Evolutionary conservation across 2,113 vertebrate genomes (phyloP).

Genomic region (Anhinga anhinga): DNA sequence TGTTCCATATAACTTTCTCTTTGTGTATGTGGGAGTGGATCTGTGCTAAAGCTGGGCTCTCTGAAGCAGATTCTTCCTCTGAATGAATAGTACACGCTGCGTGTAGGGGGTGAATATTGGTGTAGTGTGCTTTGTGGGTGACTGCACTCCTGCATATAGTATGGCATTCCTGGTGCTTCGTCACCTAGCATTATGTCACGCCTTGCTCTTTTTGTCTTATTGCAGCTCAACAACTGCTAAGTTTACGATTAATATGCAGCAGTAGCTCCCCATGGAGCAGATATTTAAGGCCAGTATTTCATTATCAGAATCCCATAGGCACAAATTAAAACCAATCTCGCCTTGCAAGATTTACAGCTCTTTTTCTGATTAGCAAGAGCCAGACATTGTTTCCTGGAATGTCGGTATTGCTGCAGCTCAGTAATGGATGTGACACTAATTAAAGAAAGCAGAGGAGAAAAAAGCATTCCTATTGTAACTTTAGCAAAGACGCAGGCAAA

Average conservation of each 20-base stretch:
- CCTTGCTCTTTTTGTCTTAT: not conserved
- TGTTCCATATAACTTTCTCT: not conserved
- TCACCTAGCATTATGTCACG: not conserved
- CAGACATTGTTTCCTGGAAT: not conserved
- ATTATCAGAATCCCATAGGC: not conserved
- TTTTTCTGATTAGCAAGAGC: not conserved
- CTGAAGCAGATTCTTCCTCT: not conserved
- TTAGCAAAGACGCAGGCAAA: not conserved
- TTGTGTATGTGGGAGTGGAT: not conserved
- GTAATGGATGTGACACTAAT: not conserved
- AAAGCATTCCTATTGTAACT: not conserved
- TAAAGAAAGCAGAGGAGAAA: constrained; percentile 2
- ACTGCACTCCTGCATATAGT: not conserved
- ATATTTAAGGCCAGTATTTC: not conserved
- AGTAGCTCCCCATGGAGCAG: not conserved
- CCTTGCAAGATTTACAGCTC: not conserved
- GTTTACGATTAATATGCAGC: not conserved
- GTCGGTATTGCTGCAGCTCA: not conserved
- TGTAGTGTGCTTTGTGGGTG: not conserved
- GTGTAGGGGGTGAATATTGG: not conserved
- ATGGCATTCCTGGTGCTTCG: not conserved
- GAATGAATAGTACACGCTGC: not conserved
- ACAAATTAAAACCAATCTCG: not conserved
- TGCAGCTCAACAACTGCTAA: not conserved
- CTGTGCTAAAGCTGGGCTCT: not conserved